Conservation (phyloP, 2,888 invertebrate genomes). For the Serrognathus titanus region DNA sequence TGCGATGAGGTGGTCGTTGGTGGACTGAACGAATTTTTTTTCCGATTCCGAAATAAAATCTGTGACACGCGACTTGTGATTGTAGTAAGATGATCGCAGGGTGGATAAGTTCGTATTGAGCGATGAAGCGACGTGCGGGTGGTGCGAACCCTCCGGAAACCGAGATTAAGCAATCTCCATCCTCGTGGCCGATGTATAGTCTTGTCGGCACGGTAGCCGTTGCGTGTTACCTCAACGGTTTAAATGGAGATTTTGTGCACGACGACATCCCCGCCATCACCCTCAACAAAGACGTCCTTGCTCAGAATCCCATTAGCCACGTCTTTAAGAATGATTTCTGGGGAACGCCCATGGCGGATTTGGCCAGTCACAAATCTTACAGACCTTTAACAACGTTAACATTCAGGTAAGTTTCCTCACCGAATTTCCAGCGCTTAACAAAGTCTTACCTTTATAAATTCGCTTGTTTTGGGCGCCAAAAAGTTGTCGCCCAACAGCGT, state of each 20-base stretch:
- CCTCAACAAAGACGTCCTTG: conserved; percentile 76
- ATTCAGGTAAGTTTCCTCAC: conserved; percentile 66
- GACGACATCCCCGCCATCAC: conserved; percentile 84
- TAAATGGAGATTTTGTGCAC: conserved; percentile 81
- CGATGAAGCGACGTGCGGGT: conserved; percentile 51
- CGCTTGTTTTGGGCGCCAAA: too few relatives aligned
- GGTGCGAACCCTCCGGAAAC: conserved; percentile 48
- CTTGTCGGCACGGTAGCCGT: conserved; percentile 65
- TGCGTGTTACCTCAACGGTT: conserved; percentile 68
- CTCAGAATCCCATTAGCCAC: conserved; percentile 58
- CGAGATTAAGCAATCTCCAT: conserved; percentile 46
- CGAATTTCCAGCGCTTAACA: too few relatives aligned
- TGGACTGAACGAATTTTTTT: background rate
- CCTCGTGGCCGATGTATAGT: conserved; percentile 61
- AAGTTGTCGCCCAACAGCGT: too few relatives aligned
- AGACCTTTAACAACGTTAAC: conserved; percentile 78
- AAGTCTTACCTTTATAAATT: too few relatives aligned
- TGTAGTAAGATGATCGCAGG: background rate
- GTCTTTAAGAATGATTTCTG: conserved; percentile 81
- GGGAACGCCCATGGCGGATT: conserved; percentile 84
- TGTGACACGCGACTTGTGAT: background rate
- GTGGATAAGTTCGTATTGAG: background rate
- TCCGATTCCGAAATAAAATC: background rate
- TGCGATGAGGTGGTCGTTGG: background rate
- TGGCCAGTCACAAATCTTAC: conserved; percentile 82